phyloP scores from a whole-genome alignment of 2,113 vertebrate genomes.

The Probosciger aterrimus region DNA sequence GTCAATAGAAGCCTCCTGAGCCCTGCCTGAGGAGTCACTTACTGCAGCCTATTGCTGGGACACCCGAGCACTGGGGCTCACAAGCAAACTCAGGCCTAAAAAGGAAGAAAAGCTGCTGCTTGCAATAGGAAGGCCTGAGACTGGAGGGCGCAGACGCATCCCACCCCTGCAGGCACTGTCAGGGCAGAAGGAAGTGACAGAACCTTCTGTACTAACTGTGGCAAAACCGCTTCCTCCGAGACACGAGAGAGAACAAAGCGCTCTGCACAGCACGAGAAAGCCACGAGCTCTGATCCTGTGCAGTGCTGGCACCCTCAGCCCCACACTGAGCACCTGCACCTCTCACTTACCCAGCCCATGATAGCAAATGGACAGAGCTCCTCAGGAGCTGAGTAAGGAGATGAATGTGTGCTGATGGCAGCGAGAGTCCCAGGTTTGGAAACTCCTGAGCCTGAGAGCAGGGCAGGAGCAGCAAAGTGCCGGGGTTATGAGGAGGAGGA shows the following conservation, averaged over 20 bases:
- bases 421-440: background rate
- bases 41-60: accelerated
- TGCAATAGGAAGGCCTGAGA: background rate
- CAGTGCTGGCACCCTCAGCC: background rate
- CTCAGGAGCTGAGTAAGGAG: background rate
- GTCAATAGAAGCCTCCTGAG: background rate
- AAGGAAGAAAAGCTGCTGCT: background rate
- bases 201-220: slow-evolving; percentile 45
- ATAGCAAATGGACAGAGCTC: background rate
- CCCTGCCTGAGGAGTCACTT: background rate
- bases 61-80: background rate
- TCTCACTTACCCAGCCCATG: background rate
- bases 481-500: accelerated
- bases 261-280: background rate
- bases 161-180: background rate
- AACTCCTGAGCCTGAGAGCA: background rate
- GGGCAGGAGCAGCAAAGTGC: background rate
- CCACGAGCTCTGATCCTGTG: background rate
- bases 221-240: slow-evolving; percentile 62
- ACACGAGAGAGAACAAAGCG: background rate
- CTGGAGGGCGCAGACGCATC: accelerated
- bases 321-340: background rate
- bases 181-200: slow-evolving; percentile 47
- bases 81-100: background rate
- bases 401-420: background rate